Evolutionary conservation across 2,888 invertebrate species (phyloP), one percentile per base, ranked within the genome.

Genomic region (Acrocera orbiculus): DNA sequence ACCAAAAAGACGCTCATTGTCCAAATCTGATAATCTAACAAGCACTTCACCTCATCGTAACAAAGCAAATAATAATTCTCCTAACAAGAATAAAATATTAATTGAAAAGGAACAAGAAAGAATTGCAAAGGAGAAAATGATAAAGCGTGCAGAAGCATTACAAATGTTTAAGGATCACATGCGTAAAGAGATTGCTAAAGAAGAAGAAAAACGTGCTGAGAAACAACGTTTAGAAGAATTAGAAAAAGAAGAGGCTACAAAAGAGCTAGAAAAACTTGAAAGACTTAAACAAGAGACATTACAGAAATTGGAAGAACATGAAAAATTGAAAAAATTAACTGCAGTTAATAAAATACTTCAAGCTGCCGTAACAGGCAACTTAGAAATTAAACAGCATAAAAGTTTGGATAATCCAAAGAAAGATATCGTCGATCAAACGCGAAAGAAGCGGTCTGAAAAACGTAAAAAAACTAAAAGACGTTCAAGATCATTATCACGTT

Each of bases 151-250:
- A 0, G 65, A 65, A 45, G 64, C 67, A 16, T 50, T 67, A 13
- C 47, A 66, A 40, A 49, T 68, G 41, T 50, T 70, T 27, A 68
- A 69, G 43, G 69, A 70, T 44, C 70, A 73, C 43, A 70, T 71
- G 62, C 69, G 70, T 37, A 53, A 65, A 40, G 66, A 67, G 42
- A 61, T 65, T 25, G 61, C 67, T 31, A 69, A 67, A 44, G 61
- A 65, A 44, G 66, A 68, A 41, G 68, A 66, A 43, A 63, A 65
- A 36, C 65, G 66, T 27, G 65, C 63, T 2, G 69, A 69, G 39
- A 53, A 53, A 36, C 53, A 54, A 40, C 51, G 54, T 15, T 40
- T 51, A 28, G 54, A 58, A 34, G 59, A 58, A 19, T 39, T 54
- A 7, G 56, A 54, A 39, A 58, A 55, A 32, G 54, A 53, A 35